Conservation (phyloP, 2,888 invertebrate genomes). For the Cenopis cana region DNA sequence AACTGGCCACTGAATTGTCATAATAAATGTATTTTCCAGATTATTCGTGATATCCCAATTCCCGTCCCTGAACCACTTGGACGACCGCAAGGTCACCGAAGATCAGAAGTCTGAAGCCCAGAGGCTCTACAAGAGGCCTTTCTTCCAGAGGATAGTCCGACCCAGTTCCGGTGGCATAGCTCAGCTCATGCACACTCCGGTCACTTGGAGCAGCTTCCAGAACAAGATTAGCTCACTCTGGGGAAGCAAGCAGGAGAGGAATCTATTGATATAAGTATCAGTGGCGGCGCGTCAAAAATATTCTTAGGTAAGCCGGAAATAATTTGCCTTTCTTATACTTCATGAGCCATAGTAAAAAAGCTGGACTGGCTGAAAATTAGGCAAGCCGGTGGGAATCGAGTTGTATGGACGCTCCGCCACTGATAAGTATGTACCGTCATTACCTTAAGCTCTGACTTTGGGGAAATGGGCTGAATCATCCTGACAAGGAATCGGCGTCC, state of each 20-base stretch:
- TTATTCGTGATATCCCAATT: slow-evolving; percentile 90
- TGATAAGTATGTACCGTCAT: too few relatives aligned
- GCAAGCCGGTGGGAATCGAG: too few relatives aligned
- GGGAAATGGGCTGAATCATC: too few relatives aligned
- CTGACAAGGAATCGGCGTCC: too few relatives aligned
- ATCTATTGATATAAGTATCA: slow-evolving; percentile 55
- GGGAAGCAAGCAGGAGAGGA: slow-evolving; percentile 61
- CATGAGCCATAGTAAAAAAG: too few relatives aligned
- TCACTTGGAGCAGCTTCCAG: slow-evolving; percentile 67
- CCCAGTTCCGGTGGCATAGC: slow-evolving; percentile 64
- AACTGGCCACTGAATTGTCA: not conserved
- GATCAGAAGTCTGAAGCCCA: slow-evolving; percentile 87
- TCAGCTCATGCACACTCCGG: slow-evolving; percentile 64
- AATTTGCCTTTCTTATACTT: too few relatives aligned
- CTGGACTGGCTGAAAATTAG: too few relatives aligned
- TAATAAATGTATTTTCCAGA: slow-evolving; percentile 72
- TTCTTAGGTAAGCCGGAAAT: too few relatives aligned
- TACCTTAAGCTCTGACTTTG: too few relatives aligned
- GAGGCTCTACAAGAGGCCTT: slow-evolving; percentile 86
- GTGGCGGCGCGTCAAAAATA: too few relatives aligned
- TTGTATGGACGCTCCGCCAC: too few relatives aligned
- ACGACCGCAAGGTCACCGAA: slow-evolving; percentile 88
- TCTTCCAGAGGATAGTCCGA: slow-evolving; percentile 79
- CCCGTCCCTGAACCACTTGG: slow-evolving; percentile 88
- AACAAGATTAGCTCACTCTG: slow-evolving; percentile 61